phyloP scores from a whole-genome alignment of 2,888 invertebrate genomes.

The Melikaiella ostensackeni region DNA sequence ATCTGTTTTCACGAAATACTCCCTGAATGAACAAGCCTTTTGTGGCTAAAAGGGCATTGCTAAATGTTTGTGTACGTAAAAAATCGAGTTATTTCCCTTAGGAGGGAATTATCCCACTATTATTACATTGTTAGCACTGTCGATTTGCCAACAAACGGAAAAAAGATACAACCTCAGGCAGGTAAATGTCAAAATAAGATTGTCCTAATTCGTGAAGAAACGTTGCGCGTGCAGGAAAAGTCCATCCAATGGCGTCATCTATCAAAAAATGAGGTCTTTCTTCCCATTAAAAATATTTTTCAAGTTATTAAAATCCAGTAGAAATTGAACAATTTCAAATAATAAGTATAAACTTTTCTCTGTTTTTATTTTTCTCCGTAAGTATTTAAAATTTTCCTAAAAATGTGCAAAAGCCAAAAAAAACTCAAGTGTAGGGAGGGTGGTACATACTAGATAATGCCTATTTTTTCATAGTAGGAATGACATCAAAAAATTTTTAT shows the following conservation, averaged over 20 bases:
- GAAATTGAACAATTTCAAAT: no score
- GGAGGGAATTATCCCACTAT: constrained; percentile 31
- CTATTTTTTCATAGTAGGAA: no score
- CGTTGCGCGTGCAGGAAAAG: neutral
- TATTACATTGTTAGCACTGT: constrained; percentile 14
- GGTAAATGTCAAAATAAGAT: constrained; percentile 27
- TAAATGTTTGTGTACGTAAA: constrained; percentile 35
- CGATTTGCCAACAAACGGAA: constrained; percentile 19
- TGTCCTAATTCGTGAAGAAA: constrained; percentile 23
- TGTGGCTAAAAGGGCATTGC: constrained; percentile 3
- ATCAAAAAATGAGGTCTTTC: no score
- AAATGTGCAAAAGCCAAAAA: no score
- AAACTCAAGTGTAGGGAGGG: no score
- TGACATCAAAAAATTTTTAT: no score
- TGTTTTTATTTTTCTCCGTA: no score
- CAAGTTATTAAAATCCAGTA: no score
- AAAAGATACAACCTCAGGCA: constrained; percentile 6
- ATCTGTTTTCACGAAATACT: constrained; percentile 30
- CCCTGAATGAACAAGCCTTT: constrained; percentile 32
- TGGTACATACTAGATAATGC: no score
- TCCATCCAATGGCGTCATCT: neutral
- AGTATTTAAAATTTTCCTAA: no score
- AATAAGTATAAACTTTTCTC: no score
- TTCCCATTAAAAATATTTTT: no score
- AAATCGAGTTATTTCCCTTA: constrained; percentile 23